phyloP scores from a whole-genome alignment of 2,113 vertebrate genomes.

The Pseudolaguvia tuberculata region DNA sequence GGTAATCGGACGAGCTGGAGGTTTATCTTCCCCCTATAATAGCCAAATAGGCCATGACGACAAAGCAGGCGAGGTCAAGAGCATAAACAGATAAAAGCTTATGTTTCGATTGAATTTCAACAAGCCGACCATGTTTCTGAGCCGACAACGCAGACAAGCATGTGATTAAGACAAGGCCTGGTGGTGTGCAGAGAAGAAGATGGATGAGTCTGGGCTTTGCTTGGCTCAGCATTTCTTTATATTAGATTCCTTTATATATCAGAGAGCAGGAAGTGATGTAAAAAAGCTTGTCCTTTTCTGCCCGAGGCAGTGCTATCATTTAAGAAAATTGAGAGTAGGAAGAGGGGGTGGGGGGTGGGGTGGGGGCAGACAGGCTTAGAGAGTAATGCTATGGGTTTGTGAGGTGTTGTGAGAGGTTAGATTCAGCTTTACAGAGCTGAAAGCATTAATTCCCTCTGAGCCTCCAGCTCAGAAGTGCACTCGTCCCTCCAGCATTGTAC shows the following conservation, averaged over 20 bases:
- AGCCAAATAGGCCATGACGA: not conserved
- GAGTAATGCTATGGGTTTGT: not conserved
- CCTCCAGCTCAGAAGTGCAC: not conserved
- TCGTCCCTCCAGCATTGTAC: constrained; percentile 26
- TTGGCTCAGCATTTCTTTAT: constrained; percentile 70
- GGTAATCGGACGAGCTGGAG: too few species aligned
- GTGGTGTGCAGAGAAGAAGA: constrained; percentile 60
- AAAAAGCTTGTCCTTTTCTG: constrained; percentile 36
- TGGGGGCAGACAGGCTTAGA: not conserved
- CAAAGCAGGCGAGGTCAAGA: constrained; percentile 9
- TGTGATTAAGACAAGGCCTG: constrained; percentile 67
- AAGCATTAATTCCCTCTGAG: not conserved
- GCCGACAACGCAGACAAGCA: constrained; percentile 17
- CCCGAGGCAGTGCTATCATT: constrained; percentile 1
- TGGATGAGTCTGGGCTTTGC: constrained; percentile 63
- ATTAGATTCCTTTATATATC: constrained; percentile 43
- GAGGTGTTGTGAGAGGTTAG: not conserved
- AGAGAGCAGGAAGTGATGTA: constrained; percentile 48
- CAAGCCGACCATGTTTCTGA: constrained; percentile 1
- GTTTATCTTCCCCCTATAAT: too few species aligned
- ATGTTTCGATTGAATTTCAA: constrained; percentile 4
- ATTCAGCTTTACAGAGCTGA: constrained; percentile 18
- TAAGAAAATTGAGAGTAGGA: constrained; percentile 31
- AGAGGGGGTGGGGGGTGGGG: too few species aligned
- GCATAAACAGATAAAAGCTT: constrained; percentile 15